Percentiles rank a stretch among this genome's conserved stretches.
These are phyloP conservation scores for Mimas tiliae DNA, from an alignment of 2,888 invertebrate species.

Conservation along the genomic window DNA sequence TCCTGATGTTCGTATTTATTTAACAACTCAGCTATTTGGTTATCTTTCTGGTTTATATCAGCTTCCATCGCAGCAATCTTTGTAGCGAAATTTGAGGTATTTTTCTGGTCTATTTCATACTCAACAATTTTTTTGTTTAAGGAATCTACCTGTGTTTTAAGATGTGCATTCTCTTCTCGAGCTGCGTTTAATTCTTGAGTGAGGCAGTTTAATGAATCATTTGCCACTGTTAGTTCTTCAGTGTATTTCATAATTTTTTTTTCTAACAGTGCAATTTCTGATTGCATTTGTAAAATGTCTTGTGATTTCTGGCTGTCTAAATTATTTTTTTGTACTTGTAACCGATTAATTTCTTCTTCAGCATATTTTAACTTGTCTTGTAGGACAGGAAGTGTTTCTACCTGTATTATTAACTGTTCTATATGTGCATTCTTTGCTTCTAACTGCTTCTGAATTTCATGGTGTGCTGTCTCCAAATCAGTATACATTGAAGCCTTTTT, in stretches of 20 bases:
- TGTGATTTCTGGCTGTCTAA: conserved; percentile 62
- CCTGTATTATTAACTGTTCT: conserved; percentile 65
- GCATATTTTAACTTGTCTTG: conserved; percentile 71
- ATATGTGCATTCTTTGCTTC: conserved; percentile 59
- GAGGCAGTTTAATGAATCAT: conserved; percentile 51
- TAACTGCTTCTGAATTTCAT: conserved; percentile 64
- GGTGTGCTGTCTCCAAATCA: conserved; percentile 85
- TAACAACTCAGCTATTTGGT: conserved; percentile 62
- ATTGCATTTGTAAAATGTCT: conserved; percentile 52
- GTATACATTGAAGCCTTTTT: conserved; percentile 87
- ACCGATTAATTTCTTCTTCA: conserved; percentile 67
- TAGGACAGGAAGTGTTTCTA: conserved; percentile 64
- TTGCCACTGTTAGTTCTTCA: conserved; percentile 56
- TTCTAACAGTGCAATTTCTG: conserved; percentile 54
- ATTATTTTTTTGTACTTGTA: conserved; percentile 58
- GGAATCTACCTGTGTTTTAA: conserved; percentile 61
- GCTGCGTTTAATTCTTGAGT: conserved; percentile 56
- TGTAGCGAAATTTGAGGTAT: conserved; percentile 66
- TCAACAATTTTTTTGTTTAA: conserved; percentile 72
- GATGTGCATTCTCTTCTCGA: conserved; percentile 57
- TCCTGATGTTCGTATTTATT: conserved; percentile 63
- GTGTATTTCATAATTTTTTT: conserved; percentile 48
- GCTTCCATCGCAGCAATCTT: conserved; percentile 69
- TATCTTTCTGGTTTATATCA: conserved; percentile 69
- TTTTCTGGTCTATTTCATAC: conserved; percentile 73